Evolutionary conservation across 2,113 vertebrate genomes (phyloP).

Genomic region (Bos indicus): DNA sequence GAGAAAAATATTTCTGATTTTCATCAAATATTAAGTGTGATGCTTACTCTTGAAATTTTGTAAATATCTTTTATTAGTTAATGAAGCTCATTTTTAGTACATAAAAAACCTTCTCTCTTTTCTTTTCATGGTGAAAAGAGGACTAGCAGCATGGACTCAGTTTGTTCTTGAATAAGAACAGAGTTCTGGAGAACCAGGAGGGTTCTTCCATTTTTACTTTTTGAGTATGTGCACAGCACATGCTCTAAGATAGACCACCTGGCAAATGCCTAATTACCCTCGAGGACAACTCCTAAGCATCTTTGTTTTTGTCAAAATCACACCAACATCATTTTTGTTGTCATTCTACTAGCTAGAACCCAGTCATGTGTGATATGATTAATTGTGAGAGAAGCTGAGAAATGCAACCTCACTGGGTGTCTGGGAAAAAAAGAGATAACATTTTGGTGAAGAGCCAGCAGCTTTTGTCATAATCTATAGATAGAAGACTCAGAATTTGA

Average conservation of each 20-base stretch:
- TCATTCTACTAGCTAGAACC: not conserved
- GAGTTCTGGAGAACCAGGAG: not conserved
- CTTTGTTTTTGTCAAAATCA: not conserved
- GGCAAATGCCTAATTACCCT: not conserved
- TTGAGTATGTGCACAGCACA: accelerated
- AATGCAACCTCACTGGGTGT: not conserved
- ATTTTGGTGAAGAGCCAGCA: not conserved
- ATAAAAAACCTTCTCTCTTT: not conserved
- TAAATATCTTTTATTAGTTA: not conserved
- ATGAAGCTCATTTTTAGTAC: not conserved
- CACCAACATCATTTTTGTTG: not conserved
- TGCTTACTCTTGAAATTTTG: not conserved
- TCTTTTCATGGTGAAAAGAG: not conserved
- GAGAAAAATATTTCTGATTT: not conserved
- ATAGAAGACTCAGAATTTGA: not conserved
- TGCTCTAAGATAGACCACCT: not conserved
- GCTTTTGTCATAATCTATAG: not conserved
- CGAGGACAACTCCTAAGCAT: not conserved
- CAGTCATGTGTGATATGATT: not conserved
- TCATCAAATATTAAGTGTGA: not conserved
- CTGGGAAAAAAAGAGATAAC: not conserved
- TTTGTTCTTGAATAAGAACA: not conserved
- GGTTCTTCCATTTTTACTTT: not conserved
- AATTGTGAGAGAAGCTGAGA: not conserved
- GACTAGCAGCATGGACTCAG: not conserved